phyloP scores from a whole-genome alignment of 2,888 invertebrate species.

The Apamea crenata region DNA sequence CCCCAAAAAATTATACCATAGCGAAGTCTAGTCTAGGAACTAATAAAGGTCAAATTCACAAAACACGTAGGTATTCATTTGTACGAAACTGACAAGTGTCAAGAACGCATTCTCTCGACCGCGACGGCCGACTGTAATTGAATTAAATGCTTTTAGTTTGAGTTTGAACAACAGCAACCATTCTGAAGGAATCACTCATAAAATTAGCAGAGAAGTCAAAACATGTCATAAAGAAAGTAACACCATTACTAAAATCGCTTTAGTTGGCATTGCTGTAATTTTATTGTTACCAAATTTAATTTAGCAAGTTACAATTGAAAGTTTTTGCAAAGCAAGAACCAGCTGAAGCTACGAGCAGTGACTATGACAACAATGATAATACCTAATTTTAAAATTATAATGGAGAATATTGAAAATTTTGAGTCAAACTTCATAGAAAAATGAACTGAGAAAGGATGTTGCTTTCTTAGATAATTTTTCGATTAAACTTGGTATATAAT shows the following conservation, averaged over 20 bases:
- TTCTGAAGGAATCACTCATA: not conserved
- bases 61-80: not conserved
- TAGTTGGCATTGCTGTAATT: constrained; percentile 8
- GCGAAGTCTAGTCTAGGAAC: too few species aligned
- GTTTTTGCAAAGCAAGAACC: too few species aligned
- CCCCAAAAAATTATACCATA: too few species aligned
- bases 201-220: constrained; percentile 10
- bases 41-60: not conserved
- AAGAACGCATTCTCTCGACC: not conserved
- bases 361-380: too few species aligned
- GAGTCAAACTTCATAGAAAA: too few species aligned
- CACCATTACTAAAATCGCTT: constrained; percentile 18
- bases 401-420: too few species aligned
- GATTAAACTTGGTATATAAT: too few species aligned
- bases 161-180: not conserved
- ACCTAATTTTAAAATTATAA: too few species aligned
- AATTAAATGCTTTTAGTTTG: not conserved
- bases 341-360: too few species aligned
- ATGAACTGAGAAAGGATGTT: too few species aligned
- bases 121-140: not conserved
- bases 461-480: too few species aligned
- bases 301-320: not conserved
- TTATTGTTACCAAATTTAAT: constrained; percentile 13
- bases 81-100: too few species aligned
- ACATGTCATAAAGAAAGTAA: constrained; percentile 1